Evolutionary conservation across 2,888 invertebrate species (phyloP).

Genomic region (Hyalella azteca): DNA sequence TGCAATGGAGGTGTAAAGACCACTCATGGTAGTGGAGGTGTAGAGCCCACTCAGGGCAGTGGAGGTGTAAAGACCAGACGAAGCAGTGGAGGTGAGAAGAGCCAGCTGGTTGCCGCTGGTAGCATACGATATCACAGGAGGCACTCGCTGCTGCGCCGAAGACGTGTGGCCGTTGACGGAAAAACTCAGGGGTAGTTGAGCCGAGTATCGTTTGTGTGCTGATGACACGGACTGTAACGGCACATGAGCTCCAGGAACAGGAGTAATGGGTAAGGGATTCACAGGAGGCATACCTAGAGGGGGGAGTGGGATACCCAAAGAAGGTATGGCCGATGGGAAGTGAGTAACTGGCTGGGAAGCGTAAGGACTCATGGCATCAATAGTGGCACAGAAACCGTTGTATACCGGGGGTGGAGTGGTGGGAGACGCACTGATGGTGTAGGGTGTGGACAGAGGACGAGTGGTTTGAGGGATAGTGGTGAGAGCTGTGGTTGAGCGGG

Average conservation of each 20-base stretch:
- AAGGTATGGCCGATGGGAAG: not conserved
- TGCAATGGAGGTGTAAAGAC: not conserved
- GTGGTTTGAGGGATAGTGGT: slow-evolving; percentile 68
- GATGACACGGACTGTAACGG: not conserved
- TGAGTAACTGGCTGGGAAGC: slow-evolving; percentile 27
- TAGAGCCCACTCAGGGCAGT: no score
- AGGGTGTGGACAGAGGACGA: slow-evolving; percentile 40
- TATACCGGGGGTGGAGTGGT: not conserved
- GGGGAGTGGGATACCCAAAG: slow-evolving; percentile 3
- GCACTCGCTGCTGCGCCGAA: not conserved
- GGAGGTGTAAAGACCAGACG: no score
- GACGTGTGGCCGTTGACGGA: not conserved
- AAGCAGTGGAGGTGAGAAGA: not conserved
- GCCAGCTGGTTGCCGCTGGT: not conserved
- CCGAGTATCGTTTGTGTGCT: slow-evolving; percentile 5
- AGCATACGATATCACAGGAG: not conserved
- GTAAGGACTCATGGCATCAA: slow-evolving; percentile 11
- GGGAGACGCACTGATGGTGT: not conserved
- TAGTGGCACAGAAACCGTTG: slow-evolving; percentile 24
- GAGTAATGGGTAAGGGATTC: not conserved
- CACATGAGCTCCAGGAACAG: not conserved
- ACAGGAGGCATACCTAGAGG: not conserved
- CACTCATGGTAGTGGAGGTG: not conserved
- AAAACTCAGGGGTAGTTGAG: not conserved
- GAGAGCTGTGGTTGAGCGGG: slow-evolving; percentile 26